phyloP scores from a whole-genome alignment of 37 sponge, comb jelly and placozoan genomes.

The Geodia barretti region DNA sequence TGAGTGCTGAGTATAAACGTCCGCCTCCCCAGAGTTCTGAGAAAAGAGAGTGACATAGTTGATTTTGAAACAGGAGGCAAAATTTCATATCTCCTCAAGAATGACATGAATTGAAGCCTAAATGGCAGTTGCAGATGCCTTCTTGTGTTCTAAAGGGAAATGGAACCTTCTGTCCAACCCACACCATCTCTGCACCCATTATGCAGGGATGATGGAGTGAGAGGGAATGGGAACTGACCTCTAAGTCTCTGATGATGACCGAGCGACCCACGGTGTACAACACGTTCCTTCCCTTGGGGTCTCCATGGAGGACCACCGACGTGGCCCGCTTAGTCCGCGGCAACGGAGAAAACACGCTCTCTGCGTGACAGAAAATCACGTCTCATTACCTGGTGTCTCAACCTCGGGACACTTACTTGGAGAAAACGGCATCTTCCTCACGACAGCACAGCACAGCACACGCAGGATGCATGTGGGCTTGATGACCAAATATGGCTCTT shows the following conservation, averaged over 20 bases:
- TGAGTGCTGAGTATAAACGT: constrained; percentile 90
- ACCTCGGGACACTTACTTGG: constrained; percentile 31
- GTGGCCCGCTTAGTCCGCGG: constrained; percentile 74
- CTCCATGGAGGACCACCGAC: constrained; percentile 80
- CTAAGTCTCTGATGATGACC: constrained; percentile 90
- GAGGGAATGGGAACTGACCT: constrained; percentile 36
- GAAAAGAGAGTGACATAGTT: too few relatives aligned
- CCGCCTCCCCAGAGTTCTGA: constrained; percentile 83
- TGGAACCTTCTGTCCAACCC: too few relatives aligned
- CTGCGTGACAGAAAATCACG: constrained; percentile 24
- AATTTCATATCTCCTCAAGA: too few relatives aligned
- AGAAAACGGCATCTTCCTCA: constrained; percentile 31
- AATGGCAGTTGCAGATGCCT: too few relatives aligned
- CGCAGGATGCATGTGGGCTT: too few relatives aligned
- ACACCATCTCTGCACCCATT: too few relatives aligned
- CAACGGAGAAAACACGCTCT: constrained; percentile 68
- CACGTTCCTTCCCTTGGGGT: constrained; percentile 96
- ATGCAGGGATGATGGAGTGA: neutral
- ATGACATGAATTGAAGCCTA: too few relatives aligned
- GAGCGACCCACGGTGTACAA: constrained; percentile 88
- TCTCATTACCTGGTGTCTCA: neutral
- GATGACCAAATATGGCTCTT: too few relatives aligned
- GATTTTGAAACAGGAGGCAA: too few relatives aligned
- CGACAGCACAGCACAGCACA: too few relatives aligned
- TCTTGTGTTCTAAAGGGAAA: too few relatives aligned